These are phyloP conservation scores for Phylloscopus collybita DNA, from an alignment of 2,797 vertebrate genomes.

Conservation along the genomic window DNA sequence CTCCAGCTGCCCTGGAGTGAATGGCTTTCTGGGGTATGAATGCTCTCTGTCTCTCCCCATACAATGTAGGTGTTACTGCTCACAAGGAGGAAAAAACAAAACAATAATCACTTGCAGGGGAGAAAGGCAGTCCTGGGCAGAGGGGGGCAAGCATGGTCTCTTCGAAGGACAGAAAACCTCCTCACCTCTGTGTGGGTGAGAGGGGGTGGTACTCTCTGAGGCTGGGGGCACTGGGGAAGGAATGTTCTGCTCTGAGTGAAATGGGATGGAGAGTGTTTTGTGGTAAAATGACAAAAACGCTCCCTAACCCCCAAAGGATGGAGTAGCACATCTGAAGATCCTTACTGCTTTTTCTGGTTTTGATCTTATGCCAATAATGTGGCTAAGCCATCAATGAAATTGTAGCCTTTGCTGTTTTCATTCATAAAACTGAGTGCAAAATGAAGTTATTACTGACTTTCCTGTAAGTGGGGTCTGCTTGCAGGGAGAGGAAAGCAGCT, in stretches of 20 bases:
- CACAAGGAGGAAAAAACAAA: slow-evolving; percentile 57
- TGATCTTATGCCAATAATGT: rapidly evolving
- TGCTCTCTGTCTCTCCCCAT: slow-evolving; percentile 64
- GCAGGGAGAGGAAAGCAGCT: background rate
- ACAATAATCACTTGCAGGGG: slow-evolving; percentile 59
- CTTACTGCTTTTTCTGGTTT: background rate
- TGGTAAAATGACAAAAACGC: background rate
- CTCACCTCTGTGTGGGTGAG: slow-evolving; percentile 35
- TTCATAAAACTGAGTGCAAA: rapidly evolving
- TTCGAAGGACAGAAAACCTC: slow-evolving; percentile 53
- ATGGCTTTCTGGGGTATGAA: slow-evolving; percentile 68
- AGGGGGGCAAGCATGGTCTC: slow-evolving; percentile 1
- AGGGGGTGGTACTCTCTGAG: background rate
- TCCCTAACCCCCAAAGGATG: background rate
- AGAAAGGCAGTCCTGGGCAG: slow-evolving; percentile 22
- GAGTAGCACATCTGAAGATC: background rate
- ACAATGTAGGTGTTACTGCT: slow-evolving; percentile 81
- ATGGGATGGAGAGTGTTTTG: background rate
- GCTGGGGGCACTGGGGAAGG: background rate
- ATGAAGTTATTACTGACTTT: rapidly evolving
- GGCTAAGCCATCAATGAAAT: background rate
- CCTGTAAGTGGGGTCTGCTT: background rate
- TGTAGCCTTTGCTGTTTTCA: rapidly evolving
- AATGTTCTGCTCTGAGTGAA: background rate
- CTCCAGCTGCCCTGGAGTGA: slow-evolving; percentile 80